Evolutionary conservation across 2,888 invertebrate species (phyloP).

Genomic region (Thecophora atra): DNA sequence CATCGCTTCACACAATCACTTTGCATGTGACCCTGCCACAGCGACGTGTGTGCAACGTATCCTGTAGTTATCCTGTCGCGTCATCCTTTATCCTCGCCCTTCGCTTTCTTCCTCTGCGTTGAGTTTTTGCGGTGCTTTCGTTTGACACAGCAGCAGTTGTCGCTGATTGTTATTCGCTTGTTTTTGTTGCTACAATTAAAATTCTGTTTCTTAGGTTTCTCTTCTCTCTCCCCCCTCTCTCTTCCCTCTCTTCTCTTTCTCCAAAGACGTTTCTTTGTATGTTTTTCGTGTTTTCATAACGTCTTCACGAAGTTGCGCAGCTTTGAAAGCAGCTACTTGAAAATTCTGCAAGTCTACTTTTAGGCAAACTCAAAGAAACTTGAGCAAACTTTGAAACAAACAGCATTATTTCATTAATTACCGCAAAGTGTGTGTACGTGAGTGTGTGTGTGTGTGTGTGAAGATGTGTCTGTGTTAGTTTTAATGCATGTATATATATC

Average conservation of each 20-base stretch:
- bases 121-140: neutral
- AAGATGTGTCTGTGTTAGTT: neutral
- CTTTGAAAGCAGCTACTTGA: neutral
- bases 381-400: too few species aligned
- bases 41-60: neutral
- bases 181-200: conserved; percentile 11
- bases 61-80: conserved; percentile 13
- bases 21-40: neutral
- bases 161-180: neutral
- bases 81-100: conserved; percentile 15
- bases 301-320: too few species aligned
- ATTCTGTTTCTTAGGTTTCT: neutral
- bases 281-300: neutral
- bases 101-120: neutral
- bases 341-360: neutral
- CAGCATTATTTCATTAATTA: conserved; percentile 2
- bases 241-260: too few species aligned
- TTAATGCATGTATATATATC: neutral
- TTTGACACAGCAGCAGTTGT: neutral
- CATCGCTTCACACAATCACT: neutral
- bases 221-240: too few species aligned
- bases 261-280: too few species aligned
- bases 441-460: conserved; percentile 1
- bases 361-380: neutral
- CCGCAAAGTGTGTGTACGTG: neutral